Evolutionary conservation across 2,113 vertebrate species (phyloP), one percentile per base, ranked within the genome.

Genomic region (Psilopogon haemacephalus): DNA sequence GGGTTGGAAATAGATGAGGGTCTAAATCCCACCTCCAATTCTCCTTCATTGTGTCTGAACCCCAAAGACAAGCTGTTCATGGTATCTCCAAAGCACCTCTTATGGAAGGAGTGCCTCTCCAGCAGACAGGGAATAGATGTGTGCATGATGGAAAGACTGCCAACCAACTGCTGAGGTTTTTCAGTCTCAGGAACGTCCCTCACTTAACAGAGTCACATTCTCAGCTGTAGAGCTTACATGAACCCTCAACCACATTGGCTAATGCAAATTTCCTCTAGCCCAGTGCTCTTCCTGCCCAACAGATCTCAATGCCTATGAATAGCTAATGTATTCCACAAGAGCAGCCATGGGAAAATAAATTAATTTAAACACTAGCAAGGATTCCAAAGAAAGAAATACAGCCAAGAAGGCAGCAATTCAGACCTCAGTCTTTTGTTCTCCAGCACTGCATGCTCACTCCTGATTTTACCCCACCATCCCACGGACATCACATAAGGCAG

Each of bases 301-400:
- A 92, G 71, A 92, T 91, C 86, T 86, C 91, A 78, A 74, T 71
- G 92, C 56, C 88, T 95, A 90, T 84, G 89, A 96, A 94, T 73
- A 84, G 84, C 91, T 97, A 93, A 97, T 86, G 84, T 78, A 92
- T 94, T 97, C 88, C 94, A 92, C 92, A 97, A 84, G 79, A 97
- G 85, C 85, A 95, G 94, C 76, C 88, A 95, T 52, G 87, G 90
- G 88, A 94, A 95, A 95, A 94, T 56, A 92, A 94, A 97, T 95
- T 96, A 89, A 91, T 94, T 90, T 91, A 91, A 94, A 96, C 94
- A 95, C 93, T 93, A 95, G 93, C 58, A 96, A 93, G 35, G 71
- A 91, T 90, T 97, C 72, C 75, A 55, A 65, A 87, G 79, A 93
- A 95, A 96, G 86, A 94, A 96, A 70, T 65, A 77, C 54, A 94